Evolutionary conservation across 1,140 invertebrate species (phyloP).

Genomic region (Platyscapa corneri): DNA sequence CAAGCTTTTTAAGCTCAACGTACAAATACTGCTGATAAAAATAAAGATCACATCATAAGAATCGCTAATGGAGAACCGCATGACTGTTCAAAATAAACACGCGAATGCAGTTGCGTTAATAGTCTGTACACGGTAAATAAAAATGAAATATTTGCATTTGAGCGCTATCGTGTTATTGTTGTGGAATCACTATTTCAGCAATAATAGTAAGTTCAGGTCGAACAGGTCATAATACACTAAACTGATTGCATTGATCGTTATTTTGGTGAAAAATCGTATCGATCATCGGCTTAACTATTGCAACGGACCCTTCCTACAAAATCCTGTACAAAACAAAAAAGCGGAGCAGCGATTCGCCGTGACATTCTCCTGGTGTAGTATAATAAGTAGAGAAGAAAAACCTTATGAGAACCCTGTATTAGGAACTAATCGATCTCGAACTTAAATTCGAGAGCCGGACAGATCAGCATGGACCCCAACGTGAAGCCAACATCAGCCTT

Average conservation of each 20-base stretch:
- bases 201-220: background rate
- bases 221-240: constrained; percentile 31
- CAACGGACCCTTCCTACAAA: constrained; percentile 42
- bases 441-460: constrained; percentile 35
- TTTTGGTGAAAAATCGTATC: constrained; percentile 5
- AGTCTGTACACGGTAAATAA: constrained; percentile 11
- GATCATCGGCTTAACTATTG: constrained; percentile 42
- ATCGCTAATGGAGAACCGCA: constrained; percentile 14
- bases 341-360: background rate
- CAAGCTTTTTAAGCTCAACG: constrained; percentile 11
- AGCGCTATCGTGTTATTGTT: background rate
- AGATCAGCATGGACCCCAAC: constrained; percentile 42
- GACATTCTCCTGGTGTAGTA: constrained; percentile 31
- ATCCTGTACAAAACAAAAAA: constrained; percentile 29
- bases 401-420: constrained; percentile 50
- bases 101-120: background rate
- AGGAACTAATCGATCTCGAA: constrained; percentile 52
- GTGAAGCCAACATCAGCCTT: constrained; percentile 51
- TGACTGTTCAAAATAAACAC: constrained; percentile 23
- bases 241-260: background rate
- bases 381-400: constrained; percentile 42
- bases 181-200: background rate
- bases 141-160: constrained; percentile 22
- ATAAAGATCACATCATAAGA: constrained; percentile 31
- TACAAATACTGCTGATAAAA: constrained; percentile 22